phyloP scores from a whole-genome alignment of 2,113 vertebrate species.

The Arizona elegans region DNA sequence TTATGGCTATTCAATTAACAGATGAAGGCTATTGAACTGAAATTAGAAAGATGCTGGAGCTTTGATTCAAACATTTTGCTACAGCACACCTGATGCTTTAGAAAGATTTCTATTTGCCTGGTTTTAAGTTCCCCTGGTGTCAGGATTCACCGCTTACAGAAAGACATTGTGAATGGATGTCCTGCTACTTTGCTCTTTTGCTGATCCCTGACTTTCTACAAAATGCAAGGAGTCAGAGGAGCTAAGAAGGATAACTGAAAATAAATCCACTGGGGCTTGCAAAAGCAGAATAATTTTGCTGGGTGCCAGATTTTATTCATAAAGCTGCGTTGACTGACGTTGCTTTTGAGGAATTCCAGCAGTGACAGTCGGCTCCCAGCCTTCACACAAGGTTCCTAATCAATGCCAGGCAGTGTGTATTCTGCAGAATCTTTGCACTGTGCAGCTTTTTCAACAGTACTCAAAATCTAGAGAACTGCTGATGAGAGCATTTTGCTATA shows the following conservation, averaged over 20 bases:
- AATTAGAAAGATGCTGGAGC: not conserved
- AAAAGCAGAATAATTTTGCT: slow-evolving; percentile 1
- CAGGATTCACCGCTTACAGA: not conserved
- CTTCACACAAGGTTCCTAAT: not conserved
- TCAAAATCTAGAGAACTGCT: not conserved
- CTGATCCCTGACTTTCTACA: not conserved
- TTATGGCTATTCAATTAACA: not conserved
- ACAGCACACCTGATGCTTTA: not conserved
- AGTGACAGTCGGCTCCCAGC: not conserved
- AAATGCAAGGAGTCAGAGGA: not conserved
- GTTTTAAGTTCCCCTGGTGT: not conserved
- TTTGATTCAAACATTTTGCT: not conserved
- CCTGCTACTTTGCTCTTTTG: not conserved
- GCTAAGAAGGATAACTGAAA: not conserved
- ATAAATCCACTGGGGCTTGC: not conserved
- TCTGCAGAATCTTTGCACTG: not conserved
- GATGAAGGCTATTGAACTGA: not conserved
- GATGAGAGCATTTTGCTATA: slow-evolving; percentile 1
- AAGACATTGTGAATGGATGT: not conserved
- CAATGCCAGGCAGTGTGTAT: slow-evolving; percentile 6
- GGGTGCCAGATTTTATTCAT: not conserved
- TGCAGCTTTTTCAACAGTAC: not conserved
- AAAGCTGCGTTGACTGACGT: not conserved
- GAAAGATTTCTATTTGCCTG: not conserved
- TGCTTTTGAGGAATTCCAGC: slow-evolving; percentile 2